phyloP scores from a whole-genome alignment of 2,113 vertebrate genomes.

The Bubo scandiacus region DNA sequence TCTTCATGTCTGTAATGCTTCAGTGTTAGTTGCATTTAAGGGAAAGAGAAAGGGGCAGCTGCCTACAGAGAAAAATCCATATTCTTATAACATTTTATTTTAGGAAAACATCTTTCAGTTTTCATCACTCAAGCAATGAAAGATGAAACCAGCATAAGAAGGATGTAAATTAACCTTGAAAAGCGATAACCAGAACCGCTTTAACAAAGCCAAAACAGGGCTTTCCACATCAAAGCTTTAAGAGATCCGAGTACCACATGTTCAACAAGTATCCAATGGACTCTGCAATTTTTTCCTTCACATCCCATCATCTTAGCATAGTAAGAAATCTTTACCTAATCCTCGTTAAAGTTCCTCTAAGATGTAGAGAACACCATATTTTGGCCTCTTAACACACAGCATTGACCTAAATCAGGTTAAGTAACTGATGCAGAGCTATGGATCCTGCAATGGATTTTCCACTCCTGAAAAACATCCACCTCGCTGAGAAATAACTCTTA shows the following conservation, averaged over 20 bases:
- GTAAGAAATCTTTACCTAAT: neutral
- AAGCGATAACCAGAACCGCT: neutral
- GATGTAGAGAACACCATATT: neutral
- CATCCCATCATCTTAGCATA: neutral
- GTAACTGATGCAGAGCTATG: neutral
- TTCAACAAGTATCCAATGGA: neutral
- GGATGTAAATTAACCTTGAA: neutral
- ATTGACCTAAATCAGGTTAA: neutral
- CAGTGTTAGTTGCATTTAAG: neutral
- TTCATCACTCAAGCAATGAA: neutral
- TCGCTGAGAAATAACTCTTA: neutral
- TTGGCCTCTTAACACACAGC: neutral
- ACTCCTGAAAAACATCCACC: neutral
- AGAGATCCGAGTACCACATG: fast-evolving
- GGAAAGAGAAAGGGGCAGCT: neutral
- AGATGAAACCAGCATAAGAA: neutral
- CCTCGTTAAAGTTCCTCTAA: neutral
- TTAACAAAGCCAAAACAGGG: neutral
- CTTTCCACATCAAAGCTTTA: neutral
- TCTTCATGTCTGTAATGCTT: neutral
- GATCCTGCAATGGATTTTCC: neutral
- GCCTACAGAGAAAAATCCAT: neutral
- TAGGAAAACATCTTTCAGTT: neutral
- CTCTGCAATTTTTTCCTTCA: neutral
- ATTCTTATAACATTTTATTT: fast-evolving